A percentile compares a stretch with the other conserved stretches of the same genome.
These are phyloP conservation scores for Lasiurus cinereus DNA, from an alignment of 2,113 vertebrate genomes.

Conservation along the genomic window DNA sequence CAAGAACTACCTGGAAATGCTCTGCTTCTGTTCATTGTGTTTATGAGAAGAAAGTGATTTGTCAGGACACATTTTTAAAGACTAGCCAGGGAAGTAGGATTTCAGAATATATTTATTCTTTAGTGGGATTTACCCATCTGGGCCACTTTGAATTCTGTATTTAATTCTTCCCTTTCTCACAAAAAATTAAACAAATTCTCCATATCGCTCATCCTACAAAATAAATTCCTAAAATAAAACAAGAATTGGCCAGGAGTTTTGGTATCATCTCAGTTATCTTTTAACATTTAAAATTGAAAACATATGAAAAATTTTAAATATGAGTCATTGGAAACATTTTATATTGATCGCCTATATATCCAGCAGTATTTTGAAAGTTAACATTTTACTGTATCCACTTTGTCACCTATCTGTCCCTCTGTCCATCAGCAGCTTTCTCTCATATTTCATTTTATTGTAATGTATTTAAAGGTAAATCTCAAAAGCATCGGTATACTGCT, in stretches of 20 bases:
- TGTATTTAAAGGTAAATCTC: not conserved
- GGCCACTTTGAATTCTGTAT: slow-evolving; percentile 24
- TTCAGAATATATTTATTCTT: not conserved
- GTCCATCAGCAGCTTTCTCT: not conserved
- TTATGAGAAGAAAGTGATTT: not conserved
- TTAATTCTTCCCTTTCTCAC: not conserved
- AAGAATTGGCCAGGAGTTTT: slow-evolving; percentile 22
- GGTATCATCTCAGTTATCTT: not conserved
- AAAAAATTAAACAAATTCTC: not conserved
- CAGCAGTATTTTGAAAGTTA: not conserved
- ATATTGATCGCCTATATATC: not conserved
- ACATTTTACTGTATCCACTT: not conserved
- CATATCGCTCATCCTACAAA: slow-evolving; percentile 3
- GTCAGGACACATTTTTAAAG: not conserved
- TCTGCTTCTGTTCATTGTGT: not conserved
- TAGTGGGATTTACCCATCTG: not conserved
- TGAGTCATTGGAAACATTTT: not conserved
- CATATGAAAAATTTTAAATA: slow-evolving; percentile 9
- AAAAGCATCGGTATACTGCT: not conserved
- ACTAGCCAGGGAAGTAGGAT: not conserved
- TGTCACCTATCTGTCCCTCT: not conserved
- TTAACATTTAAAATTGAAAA: not conserved
- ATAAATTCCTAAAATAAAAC: slow-evolving; percentile 27
- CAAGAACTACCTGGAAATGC: not conserved
- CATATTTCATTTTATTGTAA: slow-evolving; percentile 25